Evolutionary conservation across 2,797 vertebrate species (phyloP), one percentile per base, ranked within the genome.

Genomic region (Sternarchorhynchus goeldii): DNA sequence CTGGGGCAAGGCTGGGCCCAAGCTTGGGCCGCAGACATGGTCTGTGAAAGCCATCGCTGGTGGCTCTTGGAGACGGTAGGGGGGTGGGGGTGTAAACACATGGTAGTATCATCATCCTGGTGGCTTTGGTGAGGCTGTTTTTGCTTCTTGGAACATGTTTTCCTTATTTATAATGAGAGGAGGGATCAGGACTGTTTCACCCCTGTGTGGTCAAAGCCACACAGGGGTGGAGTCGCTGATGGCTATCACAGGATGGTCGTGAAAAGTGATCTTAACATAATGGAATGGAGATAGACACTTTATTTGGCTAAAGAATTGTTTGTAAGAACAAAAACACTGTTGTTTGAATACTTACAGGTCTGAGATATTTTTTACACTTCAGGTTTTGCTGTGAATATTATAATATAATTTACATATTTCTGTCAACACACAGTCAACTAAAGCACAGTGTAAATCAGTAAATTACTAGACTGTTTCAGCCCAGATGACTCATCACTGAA

Each of bases 31-130:
- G 56, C 59, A 62, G 62, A 72, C 69, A 70, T n/a, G 57, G 75
- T 85, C 86, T 86, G 86, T 65, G 66, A 87, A 87, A 86, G 79
- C 70, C 66, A 87, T 87, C 72, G 72, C 55, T 12, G 68, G 75
- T 82, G 79, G 69, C 75, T 85, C 81, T 74, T 55, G 63, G 68
- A 75, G 66, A 73, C 74, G 50, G 25, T 75, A 60, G 73, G 82
- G 75, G 76, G 82, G 77, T 60, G 66, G 82, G 72, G 77, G 81
- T 71, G 66, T 83, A 64, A 76, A 81, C 85, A 87, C 75, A 87
- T 87, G 86, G 73, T 87, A 85, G 73, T 81, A 79, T 86, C 86
- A 84, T 87, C 77, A 69, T 83, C 58, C 73, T 81, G 71, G 69
- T 83, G 83, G 56, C 82, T 85, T 80, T 81, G 75, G 78, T 76